Evolutionary conservation across 2,797 vertebrate species (phyloP), one percentile per base, ranked within the genome.

Genomic region (Chaetodon trifasciatus): DNA sequence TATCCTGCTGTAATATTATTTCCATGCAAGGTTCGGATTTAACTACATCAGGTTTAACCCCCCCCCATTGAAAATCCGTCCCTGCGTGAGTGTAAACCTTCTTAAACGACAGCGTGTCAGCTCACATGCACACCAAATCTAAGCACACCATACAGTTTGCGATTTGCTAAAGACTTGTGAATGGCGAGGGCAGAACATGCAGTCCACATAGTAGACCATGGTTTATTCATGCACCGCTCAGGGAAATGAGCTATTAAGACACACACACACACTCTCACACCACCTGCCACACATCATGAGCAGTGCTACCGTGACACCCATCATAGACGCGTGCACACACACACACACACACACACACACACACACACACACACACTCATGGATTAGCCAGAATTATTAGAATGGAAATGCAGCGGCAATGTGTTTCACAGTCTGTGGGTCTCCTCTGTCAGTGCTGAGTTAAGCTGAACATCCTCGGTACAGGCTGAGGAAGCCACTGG

Each of bases 371-470:
- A 68, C 74, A 73, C 16, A 28, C 66, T 15, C 63, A 24, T 84
- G 90, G 91, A 93, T 93, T 89, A 93, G 78, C 42, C 74, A 60
- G 86, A 92, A 91, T 93, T 87, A 90, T 92, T 90, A 84, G 88
- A 91, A 93, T 92, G 89, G 87, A 91, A 94, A 93, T 91, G 85
- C 84, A 86, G 89, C 46, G 4, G 86, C 81, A 89, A 84, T 90
- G 90, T 92, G 90, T 93, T 93, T 91, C 87, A 86, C 89, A 91
- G 91, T 93, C 89, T 87, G 88, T 70, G 75, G 87, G 78, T 84
- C 87, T 91, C 77, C 85, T 92, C 88, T 91, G 92, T 93, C 93
- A 88, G 90, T 55, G 80, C 91, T 61, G 88, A 91, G 91, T 93
- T 93, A 92, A 89, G 89, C 92, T 90, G 80, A 93, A 92, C 93